A percentile compares a stretch with the other conserved stretches of the same genome.
Conservation (phyloP, 2,888 invertebrate genomes). For the Drosophila hawaiiensis region DNA sequence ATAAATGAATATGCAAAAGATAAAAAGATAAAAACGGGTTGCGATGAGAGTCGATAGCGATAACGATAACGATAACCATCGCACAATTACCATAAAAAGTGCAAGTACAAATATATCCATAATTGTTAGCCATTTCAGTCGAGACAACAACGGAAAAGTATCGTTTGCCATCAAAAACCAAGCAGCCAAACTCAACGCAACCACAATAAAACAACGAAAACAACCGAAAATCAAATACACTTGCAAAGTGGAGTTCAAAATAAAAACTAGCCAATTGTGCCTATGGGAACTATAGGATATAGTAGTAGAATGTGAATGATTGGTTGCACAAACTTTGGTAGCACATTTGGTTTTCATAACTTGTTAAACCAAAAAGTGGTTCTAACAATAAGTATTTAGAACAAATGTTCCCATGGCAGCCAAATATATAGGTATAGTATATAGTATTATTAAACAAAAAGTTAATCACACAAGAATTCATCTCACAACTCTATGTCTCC, state of each 20-base stretch:
- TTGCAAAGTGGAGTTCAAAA: background rate
- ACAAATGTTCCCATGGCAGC: background rate
- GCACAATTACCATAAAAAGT: slow-evolving; percentile 17
- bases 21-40: slow-evolving; percentile 8
- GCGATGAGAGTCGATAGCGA: slow-evolving; percentile 53
- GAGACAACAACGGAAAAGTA: slow-evolving; percentile 44
- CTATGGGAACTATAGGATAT: background rate
- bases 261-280: background rate
- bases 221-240: background rate
- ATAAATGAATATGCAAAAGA: slow-evolving; percentile 70
- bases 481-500: too few relatives aligned
- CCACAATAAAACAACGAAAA: slow-evolving; percentile 62
- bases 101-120: slow-evolving; percentile 51
- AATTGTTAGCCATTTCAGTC: slow-evolving; percentile 70
- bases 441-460: too few relatives aligned
- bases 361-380: too few relatives aligned
- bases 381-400: background rate
- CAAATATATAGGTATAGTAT: too few relatives aligned
- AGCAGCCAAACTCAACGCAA: slow-evolving; percentile 48
- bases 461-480: too few relatives aligned
- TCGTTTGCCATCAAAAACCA: slow-evolving; percentile 51
- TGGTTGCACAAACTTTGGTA: background rate
- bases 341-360: background rate
- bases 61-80: slow-evolving; percentile 49
- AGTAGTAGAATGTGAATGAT: background rate